Evolutionary conservation across 2,113 vertebrate genomes (phyloP).

Genomic region (Grammomys surdaster): DNA sequence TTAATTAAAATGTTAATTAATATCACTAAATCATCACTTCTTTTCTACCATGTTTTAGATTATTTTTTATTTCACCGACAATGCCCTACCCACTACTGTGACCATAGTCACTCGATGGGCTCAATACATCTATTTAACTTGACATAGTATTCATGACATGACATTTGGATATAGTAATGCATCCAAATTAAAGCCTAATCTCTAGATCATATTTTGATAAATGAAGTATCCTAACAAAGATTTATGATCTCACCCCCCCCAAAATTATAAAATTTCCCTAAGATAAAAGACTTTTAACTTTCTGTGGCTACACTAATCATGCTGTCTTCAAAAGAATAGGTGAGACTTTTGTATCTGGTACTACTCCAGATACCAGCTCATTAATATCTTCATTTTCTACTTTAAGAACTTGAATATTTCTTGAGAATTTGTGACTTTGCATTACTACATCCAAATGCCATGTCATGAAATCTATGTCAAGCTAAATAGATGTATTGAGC

Average conservation of each 20-base stretch:
- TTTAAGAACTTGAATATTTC: slow-evolving; percentile 1
- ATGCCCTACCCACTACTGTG: not conserved
- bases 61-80: not conserved
- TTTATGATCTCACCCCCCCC: not conserved
- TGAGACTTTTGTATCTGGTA: not conserved
- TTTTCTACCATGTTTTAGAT: not conserved
- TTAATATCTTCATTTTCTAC: not conserved
- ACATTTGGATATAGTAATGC: not conserved
- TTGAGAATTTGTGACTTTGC: slow-evolving; percentile 3
- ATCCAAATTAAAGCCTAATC: not conserved
- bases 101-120: not conserved
- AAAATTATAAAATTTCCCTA: slow-evolving; percentile 18
- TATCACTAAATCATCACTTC: not conserved
- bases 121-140: not conserved
- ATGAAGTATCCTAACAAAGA: not conserved
- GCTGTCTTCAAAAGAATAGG: not conserved
- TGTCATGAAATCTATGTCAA: slow-evolving; percentile 3
- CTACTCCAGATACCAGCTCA: not conserved
- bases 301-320: not conserved
- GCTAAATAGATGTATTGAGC: not conserved
- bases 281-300: not conserved
- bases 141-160: not conserved
- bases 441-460: not conserved
- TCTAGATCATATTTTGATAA: slow-evolving; percentile 32
- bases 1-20: not conserved